Conservation (phyloP, 2,888 invertebrate genomes). For the Macrosoma leucophasiata region DNA sequence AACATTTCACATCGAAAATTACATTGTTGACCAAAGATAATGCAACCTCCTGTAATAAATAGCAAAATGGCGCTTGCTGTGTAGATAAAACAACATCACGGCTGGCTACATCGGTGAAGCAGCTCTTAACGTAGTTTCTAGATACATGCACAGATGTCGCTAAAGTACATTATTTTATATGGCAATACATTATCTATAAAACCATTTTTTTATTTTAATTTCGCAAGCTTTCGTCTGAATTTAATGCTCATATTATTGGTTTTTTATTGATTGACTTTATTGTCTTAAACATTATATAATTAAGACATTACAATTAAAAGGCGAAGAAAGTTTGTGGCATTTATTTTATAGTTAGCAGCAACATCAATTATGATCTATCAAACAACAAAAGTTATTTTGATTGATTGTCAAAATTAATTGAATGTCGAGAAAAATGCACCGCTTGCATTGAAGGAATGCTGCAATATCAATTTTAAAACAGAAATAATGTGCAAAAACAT, state of each 20-base stretch:
- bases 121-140: slow-evolving; percentile 24
- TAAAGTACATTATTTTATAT: slow-evolving; percentile 2
- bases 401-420: slow-evolving; percentile 5
- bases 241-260: no score
- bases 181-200: no score
- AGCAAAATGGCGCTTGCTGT: slow-evolving; percentile 68
- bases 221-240: no score
- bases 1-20: slow-evolving; percentile 57
- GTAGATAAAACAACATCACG: slow-evolving; percentile 31
- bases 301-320: no score
- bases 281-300: no score
- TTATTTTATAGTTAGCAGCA: no score
- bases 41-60: slow-evolving; percentile 64
- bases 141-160: slow-evolving; percentile 34
- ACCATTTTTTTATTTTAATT: no score
- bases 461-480: no score
- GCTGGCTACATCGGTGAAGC: slow-evolving; percentile 35
- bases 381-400: background rate
- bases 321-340: no score
- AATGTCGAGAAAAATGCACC: slow-evolving; percentile 2
- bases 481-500: no score
- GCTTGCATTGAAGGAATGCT: slow-evolving; percentile 1
- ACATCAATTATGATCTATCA: background rate
- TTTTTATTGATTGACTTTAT: no score
- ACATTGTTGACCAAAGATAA: slow-evolving; percentile 73